phyloP scores from a whole-genome alignment of 2,113 vertebrate species.

The Dinomys branickii region DNA sequence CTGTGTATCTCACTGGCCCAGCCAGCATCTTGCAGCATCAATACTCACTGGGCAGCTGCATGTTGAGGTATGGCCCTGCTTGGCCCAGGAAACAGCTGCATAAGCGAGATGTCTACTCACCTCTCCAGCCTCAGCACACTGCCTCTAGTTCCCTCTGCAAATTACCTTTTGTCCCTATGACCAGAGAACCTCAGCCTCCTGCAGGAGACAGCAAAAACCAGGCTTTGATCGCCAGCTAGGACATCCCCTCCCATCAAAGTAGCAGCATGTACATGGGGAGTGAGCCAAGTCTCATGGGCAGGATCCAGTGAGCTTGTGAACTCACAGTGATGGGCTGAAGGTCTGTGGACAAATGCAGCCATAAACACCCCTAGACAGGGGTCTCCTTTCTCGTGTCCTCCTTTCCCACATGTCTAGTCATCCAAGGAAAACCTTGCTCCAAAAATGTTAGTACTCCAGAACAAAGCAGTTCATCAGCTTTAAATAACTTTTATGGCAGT shows the following conservation, averaged over 20 bases:
- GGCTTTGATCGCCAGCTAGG: neutral
- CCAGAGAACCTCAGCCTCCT: rapidly evolving
- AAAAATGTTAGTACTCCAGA: neutral
- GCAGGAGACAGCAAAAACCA: neutral
- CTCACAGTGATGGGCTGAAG: rapidly evolving
- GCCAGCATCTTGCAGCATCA: rapidly evolving
- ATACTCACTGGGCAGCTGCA: neutral
- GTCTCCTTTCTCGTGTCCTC: no score
- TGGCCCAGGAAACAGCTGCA: rapidly evolving
- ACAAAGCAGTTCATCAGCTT: neutral
- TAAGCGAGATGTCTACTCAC: neutral
- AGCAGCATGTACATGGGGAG: rapidly evolving
- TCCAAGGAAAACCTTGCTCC: neutral
- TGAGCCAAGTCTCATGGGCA: neutral
- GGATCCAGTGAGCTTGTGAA: neutral
- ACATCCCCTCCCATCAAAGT: rapidly evolving
- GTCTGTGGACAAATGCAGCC: neutral
- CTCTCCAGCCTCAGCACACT: rapidly evolving
- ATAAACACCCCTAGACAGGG: neutral
- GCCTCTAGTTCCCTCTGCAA: neutral
- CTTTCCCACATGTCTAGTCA: neutral
- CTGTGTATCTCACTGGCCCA: neutral
- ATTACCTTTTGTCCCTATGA: rapidly evolving
- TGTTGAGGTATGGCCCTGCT: rapidly evolving
- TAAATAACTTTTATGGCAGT: neutral